Base-by-base conservation (phyloP, 2,113 vertebrate species). In the Pomatorhinus ruficollis region DNA sequence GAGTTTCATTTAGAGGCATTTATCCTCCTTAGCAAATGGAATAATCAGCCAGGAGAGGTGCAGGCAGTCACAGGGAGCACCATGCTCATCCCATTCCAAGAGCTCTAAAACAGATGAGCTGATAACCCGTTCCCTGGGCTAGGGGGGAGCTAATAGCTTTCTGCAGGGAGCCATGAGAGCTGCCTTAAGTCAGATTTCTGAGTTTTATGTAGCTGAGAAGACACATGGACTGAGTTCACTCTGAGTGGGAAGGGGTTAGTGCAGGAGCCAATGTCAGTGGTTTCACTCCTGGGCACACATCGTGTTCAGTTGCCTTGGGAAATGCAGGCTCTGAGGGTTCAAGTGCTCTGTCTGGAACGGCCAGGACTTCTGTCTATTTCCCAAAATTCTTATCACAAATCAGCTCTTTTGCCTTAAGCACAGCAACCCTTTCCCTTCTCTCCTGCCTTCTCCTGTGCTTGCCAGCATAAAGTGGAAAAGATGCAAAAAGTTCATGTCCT, bases 171-270 rank as follows among this genome's bases (percentile, higher is more conserved):
- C n/a, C 23, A 31, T 0, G 0, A 15, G 45, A 20, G 9, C 37
- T 61, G 4, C 39, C 9, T 81, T 23, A 49, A 31, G 17, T 69
- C 21, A 50, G 14, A 60, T 50, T 49, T 2, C 47, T 76, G 79
- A 37, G n/a, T 56, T 93, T 82, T 63, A 11, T 25, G n/a, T 12
- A 39, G 10, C 47, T 82, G 56, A 56, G 52, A 63, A 53, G 27
- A 27, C n/a, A 54, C 6, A 1, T 0, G 42, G 33, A 1, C 56
- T 47, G 35, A 3, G 22, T 33, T 6, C 3, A 2, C 12, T 44
- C 42, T 25, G 42, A 22, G 50, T 22, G 20, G 28, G n/a, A 37
- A 5, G 0, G 4, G 28, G 4, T 31, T 24, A 24, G 12, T 1
- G 2, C 8, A 81, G 72, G 24, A 74, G 21, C 6, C 49, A 20